phyloP scores from a whole-genome alignment of 2,797 vertebrate species.

The Carapus acus region DNA sequence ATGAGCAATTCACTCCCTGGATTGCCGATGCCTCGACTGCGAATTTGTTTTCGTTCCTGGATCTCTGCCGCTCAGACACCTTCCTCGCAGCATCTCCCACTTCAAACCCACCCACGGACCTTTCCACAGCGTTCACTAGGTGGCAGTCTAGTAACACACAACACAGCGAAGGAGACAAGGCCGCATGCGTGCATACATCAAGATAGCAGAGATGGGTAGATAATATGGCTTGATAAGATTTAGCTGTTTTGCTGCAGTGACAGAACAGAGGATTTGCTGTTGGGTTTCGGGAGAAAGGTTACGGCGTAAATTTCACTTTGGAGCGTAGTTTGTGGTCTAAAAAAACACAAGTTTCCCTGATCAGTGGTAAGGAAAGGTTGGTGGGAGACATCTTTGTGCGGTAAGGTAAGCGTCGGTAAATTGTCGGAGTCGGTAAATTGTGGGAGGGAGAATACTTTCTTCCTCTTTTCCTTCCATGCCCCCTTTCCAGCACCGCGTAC shows the following conservation, averaged over 20 bases:
- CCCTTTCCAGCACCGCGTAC: no score
- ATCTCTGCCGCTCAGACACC: conserved; percentile 31
- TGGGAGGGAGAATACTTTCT: no score
- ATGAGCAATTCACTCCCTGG: conserved; percentile 4
- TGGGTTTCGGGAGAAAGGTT: conserved; percentile 20
- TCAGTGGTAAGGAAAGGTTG: conserved; percentile 10
- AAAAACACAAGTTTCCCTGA: conserved; percentile 26
- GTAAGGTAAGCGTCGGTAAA: conserved; percentile 63
- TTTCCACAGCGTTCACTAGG: conserved; percentile 69
- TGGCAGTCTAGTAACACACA: conserved; percentile 77
- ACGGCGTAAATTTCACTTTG: conserved; percentile 7
- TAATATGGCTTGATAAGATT: conserved; percentile 57
- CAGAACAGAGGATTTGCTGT: conserved; percentile 41
- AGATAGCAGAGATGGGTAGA: conserved; percentile 51
- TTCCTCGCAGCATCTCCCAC: conserved; percentile 43
- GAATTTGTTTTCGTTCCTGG: conserved; percentile 30
- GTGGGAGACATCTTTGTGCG: conserved; percentile 33
- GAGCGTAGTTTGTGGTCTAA: conserved; percentile 7
- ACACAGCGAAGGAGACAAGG: conserved; percentile 23
- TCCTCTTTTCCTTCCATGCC: conserved; percentile 60
- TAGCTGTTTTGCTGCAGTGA: conserved; percentile 46
- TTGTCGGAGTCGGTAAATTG: conserved; percentile 42
- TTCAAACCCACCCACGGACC: conserved; percentile 24
- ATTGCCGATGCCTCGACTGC: conserved; percentile 20
- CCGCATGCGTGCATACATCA: conserved; percentile 43